phyloP scores from a whole-genome alignment of 2,113 vertebrate genomes.

The Chroicocephalus ridibundus region DNA sequence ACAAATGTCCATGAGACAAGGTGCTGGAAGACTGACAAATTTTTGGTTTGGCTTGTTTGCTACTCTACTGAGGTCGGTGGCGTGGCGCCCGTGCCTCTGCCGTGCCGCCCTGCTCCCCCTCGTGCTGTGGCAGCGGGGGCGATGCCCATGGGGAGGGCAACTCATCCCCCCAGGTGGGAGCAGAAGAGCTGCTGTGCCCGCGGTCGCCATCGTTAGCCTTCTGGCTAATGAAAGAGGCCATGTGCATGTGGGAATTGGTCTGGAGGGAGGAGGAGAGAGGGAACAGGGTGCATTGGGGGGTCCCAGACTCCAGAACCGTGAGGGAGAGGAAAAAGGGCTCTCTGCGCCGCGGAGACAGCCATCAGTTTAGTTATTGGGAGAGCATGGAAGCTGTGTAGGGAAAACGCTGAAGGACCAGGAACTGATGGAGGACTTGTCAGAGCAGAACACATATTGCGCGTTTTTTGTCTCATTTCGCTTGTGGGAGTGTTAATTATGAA shows the following conservation, averaged over 20 bases:
- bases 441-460: rapidly evolving
- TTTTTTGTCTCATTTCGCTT: neutral
- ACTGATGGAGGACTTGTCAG: neutral
- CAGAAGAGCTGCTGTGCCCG: neutral
- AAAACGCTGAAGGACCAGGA: neutral
- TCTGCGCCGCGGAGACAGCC: rapidly evolving
- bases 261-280: neutral
- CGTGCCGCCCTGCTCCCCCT: neutral
- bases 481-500: neutral
- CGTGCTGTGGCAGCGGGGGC: rapidly evolving
- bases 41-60: neutral
- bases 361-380: neutral
- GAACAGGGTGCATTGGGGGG: neutral
- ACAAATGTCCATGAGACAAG: rapidly evolving
- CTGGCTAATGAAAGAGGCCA: neutral
- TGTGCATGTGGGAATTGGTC: rapidly evolving
- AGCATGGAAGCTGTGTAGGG: neutral
- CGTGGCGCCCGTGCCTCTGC: neutral
- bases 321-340: neutral
- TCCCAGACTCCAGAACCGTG: rapidly evolving
- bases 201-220: neutral
- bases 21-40: neutral
- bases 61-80: rapidly evolving
- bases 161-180: neutral
- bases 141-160: neutral